Evolutionary conservation across 1,140 invertebrate species (phyloP).

Genomic region (Drosophila lini): DNA sequence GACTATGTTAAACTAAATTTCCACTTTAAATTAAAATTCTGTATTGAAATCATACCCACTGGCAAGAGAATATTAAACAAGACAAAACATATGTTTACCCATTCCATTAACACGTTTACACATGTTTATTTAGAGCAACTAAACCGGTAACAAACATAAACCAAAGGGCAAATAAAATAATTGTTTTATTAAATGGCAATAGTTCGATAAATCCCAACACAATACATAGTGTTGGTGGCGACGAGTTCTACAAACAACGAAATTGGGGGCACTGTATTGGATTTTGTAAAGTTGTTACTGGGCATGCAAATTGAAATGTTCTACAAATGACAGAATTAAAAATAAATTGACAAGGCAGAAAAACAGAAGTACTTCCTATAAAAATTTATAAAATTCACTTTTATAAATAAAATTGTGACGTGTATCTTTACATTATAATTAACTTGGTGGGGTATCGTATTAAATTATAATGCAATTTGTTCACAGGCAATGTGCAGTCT

Average conservation of each 20-base stretch:
- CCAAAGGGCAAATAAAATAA: slow-evolving; percentile 13
- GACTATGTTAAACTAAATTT: neutral
- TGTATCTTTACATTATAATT: neutral
- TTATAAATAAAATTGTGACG: neutral
- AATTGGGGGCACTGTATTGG: slow-evolving; percentile 19
- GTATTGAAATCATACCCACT: neutral
- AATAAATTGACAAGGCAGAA: slow-evolving; percentile 2
- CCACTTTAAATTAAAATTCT: slow-evolving; percentile 2
- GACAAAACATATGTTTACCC: slow-evolving; percentile 48
- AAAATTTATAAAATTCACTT: neutral
- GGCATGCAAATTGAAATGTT: slow-evolving; percentile 39
- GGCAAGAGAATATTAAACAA: slow-evolving; percentile 27
- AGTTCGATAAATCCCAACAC: slow-evolving; percentile 41
- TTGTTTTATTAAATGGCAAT: slow-evolving; percentile 50
- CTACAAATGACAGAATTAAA: neutral
- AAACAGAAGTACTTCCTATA: neutral
- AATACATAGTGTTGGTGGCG: slow-evolving; percentile 52
- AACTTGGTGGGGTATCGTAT: neutral
- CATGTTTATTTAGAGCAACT: slow-evolving; percentile 27
- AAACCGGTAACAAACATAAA: slow-evolving; percentile 25
- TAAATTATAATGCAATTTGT: slow-evolving; percentile 17
- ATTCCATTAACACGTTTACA: slow-evolving; percentile 51
- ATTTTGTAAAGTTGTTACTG: slow-evolving; percentile 13
- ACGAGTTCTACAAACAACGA: slow-evolving; percentile 22
- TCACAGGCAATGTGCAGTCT: slow-evolving; percentile 18